Evolutionary conservation across 2,113 vertebrate species (phyloP), one percentile per base, ranked within the genome.

Genomic region (Hoplias malabaricus): DNA sequence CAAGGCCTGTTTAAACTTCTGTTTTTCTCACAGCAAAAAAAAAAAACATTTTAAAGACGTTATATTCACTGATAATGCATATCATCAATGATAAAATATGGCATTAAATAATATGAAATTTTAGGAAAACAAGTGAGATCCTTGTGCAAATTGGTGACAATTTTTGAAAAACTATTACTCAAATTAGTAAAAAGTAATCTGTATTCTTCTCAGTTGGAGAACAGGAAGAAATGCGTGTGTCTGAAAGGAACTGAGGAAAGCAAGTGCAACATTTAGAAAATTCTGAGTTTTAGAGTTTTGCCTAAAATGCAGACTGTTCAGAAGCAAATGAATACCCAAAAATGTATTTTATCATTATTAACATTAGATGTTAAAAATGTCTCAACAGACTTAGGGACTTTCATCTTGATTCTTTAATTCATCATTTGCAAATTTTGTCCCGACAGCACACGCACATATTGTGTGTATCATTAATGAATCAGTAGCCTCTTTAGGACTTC

Each of bases 1-100:
- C 54, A 4, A 34, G 65, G 78, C 54, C 53, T 16, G 36, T 69
- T 82, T 50, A n/a, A n/a, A n/a, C 72, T 76, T 0, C 8, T 82
- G 53, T 42, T 69, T 56, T 23, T 19, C 13, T 7, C 11, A 59
- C 11, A 12, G 5, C 11, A 33, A n/a, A 2, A 21, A 3, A 46
- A 5, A 33, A 5, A 34, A 25, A 23, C 34, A 29, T 42, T 16
- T 10, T 29, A 43, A n/a, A 73, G 14, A 63, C 2, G 0, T 57
- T 16, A 25, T 2, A 38, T 54, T 16, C 57, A n/a, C n/a, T n/a
- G n/a, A n/a, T n/a, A n/a, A n/a, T n/a, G n/a, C n/a, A n/a, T n/a
- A n/a, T n/a, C n/a, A n/a, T n/a, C n/a, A n/a, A n/a, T n/a, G n/a
- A n/a, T n/a, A n/a, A n/a, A n/a, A n/a, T n/a, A n/a, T n/a, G n/a